phyloP scores from a whole-genome alignment of 2,113 vertebrate genomes.

The Heterotilapia buettikoferi region DNA sequence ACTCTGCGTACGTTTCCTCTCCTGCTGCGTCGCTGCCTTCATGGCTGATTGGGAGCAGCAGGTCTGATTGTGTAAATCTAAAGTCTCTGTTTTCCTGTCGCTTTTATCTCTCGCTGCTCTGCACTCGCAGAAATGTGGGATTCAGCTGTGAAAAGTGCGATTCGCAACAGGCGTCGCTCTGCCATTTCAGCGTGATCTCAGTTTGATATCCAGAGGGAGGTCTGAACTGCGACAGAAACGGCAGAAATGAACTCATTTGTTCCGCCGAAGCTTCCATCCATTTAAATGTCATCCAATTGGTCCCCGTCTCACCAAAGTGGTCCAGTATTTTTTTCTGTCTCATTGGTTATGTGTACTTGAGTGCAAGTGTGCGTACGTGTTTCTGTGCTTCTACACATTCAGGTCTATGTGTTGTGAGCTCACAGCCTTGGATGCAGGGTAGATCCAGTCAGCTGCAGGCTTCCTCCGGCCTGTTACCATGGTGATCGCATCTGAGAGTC shows the following conservation, averaged over 20 bases:
- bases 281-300: constrained; percentile 39
- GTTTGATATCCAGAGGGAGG: constrained; percentile 26
- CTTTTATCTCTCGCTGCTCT: constrained; percentile 7
- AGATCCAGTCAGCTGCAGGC: background rate
- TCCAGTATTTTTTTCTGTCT: background rate
- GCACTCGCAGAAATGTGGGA: background rate
- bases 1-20: background rate
- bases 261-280: constrained; percentile 3
- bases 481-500: constrained; percentile 43
- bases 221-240: background rate
- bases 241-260: constrained; percentile 28
- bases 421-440: background rate
- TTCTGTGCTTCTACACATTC: background rate
- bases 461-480: constrained; percentile 53
- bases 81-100: constrained; percentile 13
- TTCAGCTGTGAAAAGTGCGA: constrained; percentile 32
- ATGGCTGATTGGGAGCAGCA: constrained; percentile 57
- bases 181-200: constrained; percentile 9
- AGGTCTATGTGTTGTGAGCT: background rate
- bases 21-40: constrained; percentile 16
- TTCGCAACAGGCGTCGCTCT: constrained; percentile 24
- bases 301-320: constrained; percentile 2
- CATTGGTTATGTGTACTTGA: background rate
- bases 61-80: constrained; percentile 30
- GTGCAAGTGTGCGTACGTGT: background rate